These are phyloP conservation scores for Hypocryptadius cinnamomeus DNA, from an alignment of 2,113 vertebrate species.

Conservation along the genomic window DNA sequence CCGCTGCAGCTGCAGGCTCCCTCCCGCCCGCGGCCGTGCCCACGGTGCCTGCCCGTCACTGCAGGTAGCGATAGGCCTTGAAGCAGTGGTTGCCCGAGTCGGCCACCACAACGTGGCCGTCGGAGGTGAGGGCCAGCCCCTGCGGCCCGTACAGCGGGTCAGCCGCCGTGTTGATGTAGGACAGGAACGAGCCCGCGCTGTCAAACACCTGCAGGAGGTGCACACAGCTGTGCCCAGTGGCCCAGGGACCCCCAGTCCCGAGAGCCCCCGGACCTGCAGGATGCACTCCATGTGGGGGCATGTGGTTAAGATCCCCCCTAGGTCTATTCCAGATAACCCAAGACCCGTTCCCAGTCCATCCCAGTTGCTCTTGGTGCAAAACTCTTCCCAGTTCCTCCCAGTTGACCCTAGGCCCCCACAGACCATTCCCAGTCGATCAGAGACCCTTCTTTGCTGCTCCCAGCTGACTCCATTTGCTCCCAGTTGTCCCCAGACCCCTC, in stretches of 20 bases:
- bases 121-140: conserved; percentile 91
- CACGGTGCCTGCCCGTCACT: background rate
- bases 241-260: background rate
- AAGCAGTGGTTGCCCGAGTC: conserved; percentile 98
- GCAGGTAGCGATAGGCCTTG: conserved; percentile 96
- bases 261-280: accelerated
- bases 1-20: background rate
- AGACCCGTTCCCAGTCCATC: no score
- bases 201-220: conserved; percentile 82
- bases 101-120: conserved; percentile 92
- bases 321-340: background rate
- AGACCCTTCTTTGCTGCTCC: background rate
- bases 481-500: background rate
- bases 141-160: conserved; percentile 94
- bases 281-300: accelerated
- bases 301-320: background rate
- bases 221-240: accelerated
- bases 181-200: conserved; percentile 92
- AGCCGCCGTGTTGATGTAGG: conserved; percentile 93
- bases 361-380: no score
- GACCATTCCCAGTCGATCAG: background rate
- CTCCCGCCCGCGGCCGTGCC: background rate
- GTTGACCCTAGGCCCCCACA: no score
- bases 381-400: no score
- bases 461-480: background rate